Conservation (phyloP, 2,888 invertebrate genomes). For the Punctoribates punctum region DNA sequence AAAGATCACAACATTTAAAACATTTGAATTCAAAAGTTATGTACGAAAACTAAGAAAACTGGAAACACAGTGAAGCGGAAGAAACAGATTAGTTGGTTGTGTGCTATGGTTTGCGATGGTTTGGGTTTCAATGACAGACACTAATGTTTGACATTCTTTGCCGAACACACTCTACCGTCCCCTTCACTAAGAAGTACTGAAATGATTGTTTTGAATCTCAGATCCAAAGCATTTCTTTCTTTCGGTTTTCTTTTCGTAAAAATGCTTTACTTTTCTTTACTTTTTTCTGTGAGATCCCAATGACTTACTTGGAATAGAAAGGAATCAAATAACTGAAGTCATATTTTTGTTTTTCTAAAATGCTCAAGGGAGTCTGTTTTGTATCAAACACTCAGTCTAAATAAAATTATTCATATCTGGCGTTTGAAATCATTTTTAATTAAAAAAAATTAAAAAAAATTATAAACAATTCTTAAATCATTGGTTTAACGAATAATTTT, state of each 20-base stretch:
- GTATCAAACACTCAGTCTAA: background rate
- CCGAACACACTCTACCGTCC: background rate
- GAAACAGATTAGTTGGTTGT: conserved; percentile 15
- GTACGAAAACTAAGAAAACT: background rate
- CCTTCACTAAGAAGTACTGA: background rate
- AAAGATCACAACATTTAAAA: conserved; percentile 6
- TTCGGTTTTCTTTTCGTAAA: background rate
- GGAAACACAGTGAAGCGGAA: conserved; percentile 12
- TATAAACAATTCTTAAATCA: no score
- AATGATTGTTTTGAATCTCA: background rate
- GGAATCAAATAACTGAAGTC: background rate
- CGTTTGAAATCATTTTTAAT: background rate
- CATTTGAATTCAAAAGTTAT: background rate
- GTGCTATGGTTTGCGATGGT: conserved; percentile 1
- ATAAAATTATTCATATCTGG: background rate
- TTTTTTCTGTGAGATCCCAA: background rate
- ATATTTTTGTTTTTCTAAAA: background rate
- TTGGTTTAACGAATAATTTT: no score
- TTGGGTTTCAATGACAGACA: conserved; percentile 4
- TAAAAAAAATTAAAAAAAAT: no score
- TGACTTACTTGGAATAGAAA: background rate
- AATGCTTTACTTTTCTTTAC: background rate
- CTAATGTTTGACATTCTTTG: conserved; percentile 20
- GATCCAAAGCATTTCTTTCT: no score
- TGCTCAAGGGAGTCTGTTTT: background rate